Base-by-base conservation (phyloP, 2,888 invertebrate species). In the Leuctra nigra region DNA sequence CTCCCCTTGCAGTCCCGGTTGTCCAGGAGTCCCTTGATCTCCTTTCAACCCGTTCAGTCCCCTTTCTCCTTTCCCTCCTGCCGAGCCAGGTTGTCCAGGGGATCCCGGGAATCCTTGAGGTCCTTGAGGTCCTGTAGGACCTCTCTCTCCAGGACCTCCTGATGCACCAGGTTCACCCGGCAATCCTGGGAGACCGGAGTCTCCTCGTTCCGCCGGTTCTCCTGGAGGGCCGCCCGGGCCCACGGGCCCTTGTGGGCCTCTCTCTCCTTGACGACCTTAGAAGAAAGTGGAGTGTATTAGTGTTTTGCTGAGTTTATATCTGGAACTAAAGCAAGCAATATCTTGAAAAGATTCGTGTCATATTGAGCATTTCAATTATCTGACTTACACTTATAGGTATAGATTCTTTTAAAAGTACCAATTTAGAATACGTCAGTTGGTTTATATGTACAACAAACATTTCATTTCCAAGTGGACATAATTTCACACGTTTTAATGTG, bases 201-300 rank as follows among this genome's bases (percentile, higher is more conserved):
- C 88, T 18, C 90, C 89, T 65, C 88, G 75, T 69, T 89, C 88
- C 0, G 86, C 90, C 46, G 86, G 83, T 70, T 90, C 90, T 14
- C 91, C 91, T 0, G 87, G 86, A 1, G 86, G 83, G 1, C 91
- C 91, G 1, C 78, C 75, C 0, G 84, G 82, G 2, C 90, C 90
- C 20, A 85, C 71, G 14, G 80, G 78, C n/a, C 91, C 91, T 68
- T 84, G 85, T 0, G 79, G 80, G 1, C 90, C 90, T 67, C 88
- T 81, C 66, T 88, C 87, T 60, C 91, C 89, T 69, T 78, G 79
- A 57, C 80, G 77, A 53, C 85, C 84, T 75, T 64, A 58, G 7
- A 68, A 59, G 23, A 38, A n/a, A n/a, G 56, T 29, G 6, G 6
- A 7, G 7, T 29, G 11, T 29, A 11, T 29, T 29, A 29, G 29